A percentile compares a stretch with the other conserved stretches of the same genome.
These are phyloP conservation scores for Phallusia fumigata DNA, from an alignment of 23 tunicate genomes.

Conservation along the genomic window DNA sequence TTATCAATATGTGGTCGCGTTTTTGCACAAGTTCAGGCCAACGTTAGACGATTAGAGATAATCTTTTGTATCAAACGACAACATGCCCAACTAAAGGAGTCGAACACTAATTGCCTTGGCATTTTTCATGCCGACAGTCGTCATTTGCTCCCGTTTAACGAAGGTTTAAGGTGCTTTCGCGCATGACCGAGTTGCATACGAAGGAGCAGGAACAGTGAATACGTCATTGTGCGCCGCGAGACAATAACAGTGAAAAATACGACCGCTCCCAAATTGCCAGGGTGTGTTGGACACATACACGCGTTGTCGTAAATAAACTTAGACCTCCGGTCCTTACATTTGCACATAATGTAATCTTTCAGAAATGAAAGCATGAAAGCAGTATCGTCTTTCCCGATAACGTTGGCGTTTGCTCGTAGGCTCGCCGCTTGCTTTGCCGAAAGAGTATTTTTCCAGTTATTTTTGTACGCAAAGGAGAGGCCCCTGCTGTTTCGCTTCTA, in stretches of 20 bases:
- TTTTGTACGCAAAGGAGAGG: background rate
- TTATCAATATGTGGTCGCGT: constrained; percentile 3
- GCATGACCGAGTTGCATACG: background rate
- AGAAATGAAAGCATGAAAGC: background rate
- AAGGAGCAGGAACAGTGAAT: background rate
- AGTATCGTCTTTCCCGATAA: too few species aligned
- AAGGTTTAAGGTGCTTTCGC: background rate
- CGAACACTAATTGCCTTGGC: background rate
- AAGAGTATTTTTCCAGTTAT: constrained; percentile 6
- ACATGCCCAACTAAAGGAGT: constrained; percentile 2
- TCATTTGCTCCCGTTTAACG: background rate
- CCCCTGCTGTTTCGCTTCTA: background rate
- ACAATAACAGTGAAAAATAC: background rate
- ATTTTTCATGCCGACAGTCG: background rate
- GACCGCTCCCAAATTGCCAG: constrained; percentile 15
- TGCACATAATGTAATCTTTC: constrained; percentile 1
- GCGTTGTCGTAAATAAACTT: constrained; percentile 1
- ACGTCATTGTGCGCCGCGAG: background rate
- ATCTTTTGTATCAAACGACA: constrained; percentile 10
- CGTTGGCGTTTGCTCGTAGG: background rate
- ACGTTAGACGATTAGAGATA: background rate
- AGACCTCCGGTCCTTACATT: constrained; percentile 12
- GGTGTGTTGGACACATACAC: constrained; percentile 9
- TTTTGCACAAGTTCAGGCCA: constrained; percentile 1
- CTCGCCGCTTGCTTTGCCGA: background rate